Percentiles rank a stretch among this genome's conserved stretches.
Evolutionary conservation across 2,113 vertebrate species (phyloP).

Genomic region (Alces alces): DNA sequence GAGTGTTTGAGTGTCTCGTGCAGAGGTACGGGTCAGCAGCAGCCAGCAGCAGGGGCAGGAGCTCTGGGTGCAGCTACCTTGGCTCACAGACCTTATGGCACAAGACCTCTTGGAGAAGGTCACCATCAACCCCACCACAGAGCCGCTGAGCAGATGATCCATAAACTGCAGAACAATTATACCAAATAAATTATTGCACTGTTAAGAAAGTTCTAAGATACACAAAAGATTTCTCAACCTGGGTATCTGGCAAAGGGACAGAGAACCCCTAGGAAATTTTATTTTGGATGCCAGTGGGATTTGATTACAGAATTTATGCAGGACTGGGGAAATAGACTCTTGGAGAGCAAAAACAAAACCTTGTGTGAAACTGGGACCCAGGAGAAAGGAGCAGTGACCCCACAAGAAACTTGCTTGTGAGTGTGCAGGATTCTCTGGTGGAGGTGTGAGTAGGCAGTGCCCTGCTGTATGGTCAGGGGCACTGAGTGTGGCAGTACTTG

Average conservation of each 20-base stretch:
- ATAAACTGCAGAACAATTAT: not conserved
- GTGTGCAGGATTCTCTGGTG: rapidly evolving
- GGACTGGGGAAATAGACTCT: not conserved
- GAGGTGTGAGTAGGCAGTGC: not conserved
- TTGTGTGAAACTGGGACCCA: not conserved
- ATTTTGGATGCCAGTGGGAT: not conserved
- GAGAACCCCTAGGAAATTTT: not conserved
- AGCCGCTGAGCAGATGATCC: not conserved
- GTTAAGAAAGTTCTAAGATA: not conserved
- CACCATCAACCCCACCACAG: not conserved
- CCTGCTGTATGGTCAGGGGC: not conserved
- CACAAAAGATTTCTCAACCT: not conserved
- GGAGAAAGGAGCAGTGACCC: not conserved
- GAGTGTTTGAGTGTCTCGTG: not conserved
- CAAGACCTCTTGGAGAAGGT: not conserved
- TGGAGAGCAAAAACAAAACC: not conserved
- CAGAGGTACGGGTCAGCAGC: not conserved
- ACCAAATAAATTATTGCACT: not conserved
- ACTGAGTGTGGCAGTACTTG: not conserved
- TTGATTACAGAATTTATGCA: not conserved
- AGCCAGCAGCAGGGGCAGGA: not conserved
- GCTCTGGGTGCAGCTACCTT: not conserved
- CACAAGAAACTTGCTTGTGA: not conserved
- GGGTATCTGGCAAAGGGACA: not conserved
- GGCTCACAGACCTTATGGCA: not conserved